phyloP scores from a whole-genome alignment of 92 coral and sea anemone genomes.

The Chrysogorgia sp. region DNA sequence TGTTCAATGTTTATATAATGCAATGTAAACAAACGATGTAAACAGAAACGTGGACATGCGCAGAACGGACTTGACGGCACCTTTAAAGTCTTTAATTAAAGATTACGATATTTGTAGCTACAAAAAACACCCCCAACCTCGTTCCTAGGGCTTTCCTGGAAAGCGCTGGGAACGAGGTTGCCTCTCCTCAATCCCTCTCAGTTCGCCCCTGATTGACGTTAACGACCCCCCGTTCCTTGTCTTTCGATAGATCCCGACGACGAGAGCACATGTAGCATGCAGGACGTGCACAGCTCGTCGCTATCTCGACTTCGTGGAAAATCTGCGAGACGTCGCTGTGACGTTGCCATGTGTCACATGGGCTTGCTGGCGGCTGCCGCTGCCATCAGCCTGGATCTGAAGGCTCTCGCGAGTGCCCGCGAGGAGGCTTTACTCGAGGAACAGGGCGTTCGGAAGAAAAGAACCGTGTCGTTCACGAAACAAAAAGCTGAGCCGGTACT shows the following conservation, averaged over 20 bases:
- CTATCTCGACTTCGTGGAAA: constrained; percentile 23
- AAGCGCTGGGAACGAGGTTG: too few relatives aligned
- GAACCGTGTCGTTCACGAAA: constrained; percentile 39
- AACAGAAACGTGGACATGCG: too few relatives aligned
- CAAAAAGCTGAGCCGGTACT: constrained; percentile 45
- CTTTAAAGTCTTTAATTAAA: too few relatives aligned
- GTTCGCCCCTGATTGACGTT: background rate
- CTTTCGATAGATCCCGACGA: constrained; percentile 18
- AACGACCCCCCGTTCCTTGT: background rate
- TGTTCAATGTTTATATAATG: too few relatives aligned
- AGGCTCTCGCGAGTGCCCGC: constrained; percentile 9
- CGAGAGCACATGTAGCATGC: constrained; percentile 27
- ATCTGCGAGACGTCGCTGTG: constrained; percentile 19
- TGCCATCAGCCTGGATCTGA: constrained; percentile 7
- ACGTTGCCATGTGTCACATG: constrained; percentile 35
- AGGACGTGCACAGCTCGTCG: constrained; percentile 24
- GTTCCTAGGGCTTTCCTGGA: too few relatives aligned
- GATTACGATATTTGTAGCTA: too few relatives aligned
- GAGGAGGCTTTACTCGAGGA: constrained; percentile 32
- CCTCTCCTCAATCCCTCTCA: too few relatives aligned
- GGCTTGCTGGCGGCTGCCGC: constrained; percentile 22
- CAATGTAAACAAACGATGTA: too few relatives aligned
- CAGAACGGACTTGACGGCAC: too few relatives aligned
- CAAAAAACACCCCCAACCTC: too few relatives aligned
- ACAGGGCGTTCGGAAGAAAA: constrained; percentile 30